phyloP scores from a whole-genome alignment of 35 echinoderm and acorn worm genomes.

The Patiria miniata region DNA sequence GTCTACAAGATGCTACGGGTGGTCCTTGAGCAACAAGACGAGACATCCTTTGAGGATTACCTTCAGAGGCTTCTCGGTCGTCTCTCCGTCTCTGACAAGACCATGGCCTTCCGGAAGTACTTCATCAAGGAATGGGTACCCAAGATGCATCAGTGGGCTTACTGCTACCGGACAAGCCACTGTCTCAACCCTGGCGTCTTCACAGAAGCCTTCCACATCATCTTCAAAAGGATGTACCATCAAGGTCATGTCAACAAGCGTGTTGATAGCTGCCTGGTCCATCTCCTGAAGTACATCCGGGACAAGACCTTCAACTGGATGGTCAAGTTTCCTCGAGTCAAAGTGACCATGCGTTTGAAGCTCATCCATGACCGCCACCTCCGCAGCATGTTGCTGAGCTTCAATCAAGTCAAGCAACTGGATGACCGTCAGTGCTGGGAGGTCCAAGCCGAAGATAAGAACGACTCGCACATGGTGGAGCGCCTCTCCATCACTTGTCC shows the following conservation, averaged over 20 bases:
- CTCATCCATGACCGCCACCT: not conserved
- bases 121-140: not conserved
- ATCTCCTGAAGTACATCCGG: conserved; percentile 29
- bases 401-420: conserved; percentile 7
- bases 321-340: conserved; percentile 12
- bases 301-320: conserved; percentile 17
- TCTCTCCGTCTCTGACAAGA: not conserved
- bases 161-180: not conserved
- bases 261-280: conserved; percentile 28
- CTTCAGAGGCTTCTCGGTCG: not conserved
- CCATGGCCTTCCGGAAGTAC: not conserved
- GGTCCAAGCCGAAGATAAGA: not conserved
- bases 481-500: not conserved
- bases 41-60: not conserved
- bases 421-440: not conserved
- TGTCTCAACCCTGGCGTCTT: conserved; percentile 17
- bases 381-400: not conserved
- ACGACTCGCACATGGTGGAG: not conserved
- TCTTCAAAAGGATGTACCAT: not conserved
- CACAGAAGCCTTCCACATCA: conserved; percentile 20
- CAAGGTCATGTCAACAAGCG: conserved; percentile 35
- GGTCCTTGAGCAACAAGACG: not conserved
- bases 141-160: conserved; percentile 22
- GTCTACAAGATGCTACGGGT: conserved; percentile 21
- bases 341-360: conserved; percentile 18